Evolutionary conservation across 2,113 vertebrate species (phyloP).

Genomic region (Eretmochelys imbricata): DNA sequence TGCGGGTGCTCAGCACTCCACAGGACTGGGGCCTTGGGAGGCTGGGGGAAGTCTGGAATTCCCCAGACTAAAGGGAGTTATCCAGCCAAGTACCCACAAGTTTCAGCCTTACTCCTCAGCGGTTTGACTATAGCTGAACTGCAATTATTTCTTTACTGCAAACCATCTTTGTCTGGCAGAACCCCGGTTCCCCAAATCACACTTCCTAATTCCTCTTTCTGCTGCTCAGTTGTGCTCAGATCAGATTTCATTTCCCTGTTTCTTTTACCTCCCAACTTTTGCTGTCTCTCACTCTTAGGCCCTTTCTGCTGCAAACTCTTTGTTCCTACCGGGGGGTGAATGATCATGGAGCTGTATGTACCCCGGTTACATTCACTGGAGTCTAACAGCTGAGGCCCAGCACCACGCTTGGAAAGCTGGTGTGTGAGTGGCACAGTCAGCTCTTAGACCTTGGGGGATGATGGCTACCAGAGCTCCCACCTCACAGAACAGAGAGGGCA

Average conservation of each 20-base stretch:
- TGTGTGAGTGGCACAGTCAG: background rate
- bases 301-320: background rate
- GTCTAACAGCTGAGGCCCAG: background rate
- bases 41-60: constrained; percentile 18
- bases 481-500: background rate
- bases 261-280: background rate
- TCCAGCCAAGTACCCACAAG: rapidly evolving
- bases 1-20: background rate
- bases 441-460: background rate
- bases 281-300: background rate
- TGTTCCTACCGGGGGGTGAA: background rate
- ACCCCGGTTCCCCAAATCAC: background rate
- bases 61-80: background rate
- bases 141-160: background rate
- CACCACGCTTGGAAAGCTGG: background rate
- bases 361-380: no score
- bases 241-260: background rate
- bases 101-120: background rate
- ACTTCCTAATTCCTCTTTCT: background rate
- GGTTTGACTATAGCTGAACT: background rate
- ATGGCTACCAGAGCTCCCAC: background rate
- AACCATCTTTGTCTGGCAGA: background rate
- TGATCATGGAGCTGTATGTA: background rate
- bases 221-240: rapidly evolving
- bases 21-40: background rate